A percentile compares a stretch with the other conserved stretches of the same genome.
Evolutionary conservation across 2,888 invertebrate genomes (phyloP).

Genomic region (Entomobrya multifasciata): DNA sequence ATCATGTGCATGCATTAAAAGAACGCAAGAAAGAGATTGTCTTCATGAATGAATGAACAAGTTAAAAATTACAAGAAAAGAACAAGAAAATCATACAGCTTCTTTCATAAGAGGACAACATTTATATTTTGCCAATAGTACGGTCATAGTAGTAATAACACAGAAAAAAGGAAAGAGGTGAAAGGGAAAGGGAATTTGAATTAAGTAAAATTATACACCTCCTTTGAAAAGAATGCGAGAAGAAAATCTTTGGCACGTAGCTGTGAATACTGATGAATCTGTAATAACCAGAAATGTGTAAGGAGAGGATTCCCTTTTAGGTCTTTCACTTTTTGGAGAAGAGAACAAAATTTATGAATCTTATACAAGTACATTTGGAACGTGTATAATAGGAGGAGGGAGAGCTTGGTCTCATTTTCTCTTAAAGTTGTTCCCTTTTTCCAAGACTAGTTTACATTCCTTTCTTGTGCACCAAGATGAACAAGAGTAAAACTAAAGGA

Average conservation of each 20-base stretch:
- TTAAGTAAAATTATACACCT: slow-evolving; percentile 5
- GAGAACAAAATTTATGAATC: slow-evolving; percentile 72
- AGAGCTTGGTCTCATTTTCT: slow-evolving; percentile 65
- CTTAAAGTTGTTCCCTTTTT: slow-evolving; percentile 55
- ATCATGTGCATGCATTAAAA: neutral
- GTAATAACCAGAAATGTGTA: slow-evolving; percentile 56
- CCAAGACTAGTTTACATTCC: slow-evolving; percentile 65
- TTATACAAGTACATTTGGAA: slow-evolving; percentile 35
- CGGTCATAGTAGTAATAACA: slow-evolving; percentile 4
- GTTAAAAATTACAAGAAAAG: slow-evolving; percentile 32
- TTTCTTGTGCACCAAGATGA: slow-evolving; percentile 44
- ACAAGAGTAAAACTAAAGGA: slow-evolving; percentile 37
- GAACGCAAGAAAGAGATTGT: slow-evolving; percentile 22
- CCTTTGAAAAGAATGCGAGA: slow-evolving; percentile 48
- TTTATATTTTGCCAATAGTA: slow-evolving; percentile 39
- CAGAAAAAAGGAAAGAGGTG: slow-evolving; percentile 27
- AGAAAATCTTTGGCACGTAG: slow-evolving; percentile 62
- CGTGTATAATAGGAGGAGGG: slow-evolving; percentile 54
- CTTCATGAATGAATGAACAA: slow-evolving; percentile 40
- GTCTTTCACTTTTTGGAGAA: slow-evolving; percentile 9
- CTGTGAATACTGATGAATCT: slow-evolving; percentile 71
- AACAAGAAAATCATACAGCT: neutral
- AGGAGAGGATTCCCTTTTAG: too few relatives aligned
- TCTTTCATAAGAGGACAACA: slow-evolving; percentile 12
- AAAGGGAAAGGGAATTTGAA: slow-evolving; percentile 25